Base-by-base conservation (phyloP, 2,113 vertebrate genomes). In the Tachysurus fulvidraco region DNA sequence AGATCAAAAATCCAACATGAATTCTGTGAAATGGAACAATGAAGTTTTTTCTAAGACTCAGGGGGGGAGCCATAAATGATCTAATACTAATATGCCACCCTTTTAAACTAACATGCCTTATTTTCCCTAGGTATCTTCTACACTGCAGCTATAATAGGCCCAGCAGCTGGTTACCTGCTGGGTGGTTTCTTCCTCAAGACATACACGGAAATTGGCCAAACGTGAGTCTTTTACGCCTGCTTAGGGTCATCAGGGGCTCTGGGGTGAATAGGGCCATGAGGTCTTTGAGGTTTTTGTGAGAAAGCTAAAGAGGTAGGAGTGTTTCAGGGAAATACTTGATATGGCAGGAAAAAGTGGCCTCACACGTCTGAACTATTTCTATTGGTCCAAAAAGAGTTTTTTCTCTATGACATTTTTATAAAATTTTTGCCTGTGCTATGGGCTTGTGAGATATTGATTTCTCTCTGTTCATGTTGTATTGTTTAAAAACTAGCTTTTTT, bases 111-210 rank as follows among this genome's bases (percentile, higher is more conserved):
- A 77, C 50, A 64, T 78, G 46, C 28, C 17, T 86, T 76, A 64
- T 62, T 86, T 87, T 86, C 83, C 57, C 30, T 91, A 99, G 98
- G 96, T 76, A 94, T 96, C 93, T 99, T 99, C 92, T 99, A 99
- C 93, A 98, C 98, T 0, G 97, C 98, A 13, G 98, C 97, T 91
- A 97, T 98, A 92, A 92, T 99, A 46, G 98, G 98, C 44, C 98
- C 98, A 0, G 98, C 98, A 0, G 97, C 96, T 1, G 98, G 98
- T 85, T 99, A 99, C 94, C 95, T 99, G 93, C 91, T 98, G 59
- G 98, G 98, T 86, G 98, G 98, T 62, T 92, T 96, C 91, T 97
- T 98, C 94, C 97, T 99, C 90, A 98, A 96, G 89, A 93, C 97
- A 57, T 98, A 96, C 93, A 97, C 97, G 0, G 97, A 99, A 86